Conservation (phyloP, 2,113 vertebrate genomes). For the Struthidea cinerea region DNA sequence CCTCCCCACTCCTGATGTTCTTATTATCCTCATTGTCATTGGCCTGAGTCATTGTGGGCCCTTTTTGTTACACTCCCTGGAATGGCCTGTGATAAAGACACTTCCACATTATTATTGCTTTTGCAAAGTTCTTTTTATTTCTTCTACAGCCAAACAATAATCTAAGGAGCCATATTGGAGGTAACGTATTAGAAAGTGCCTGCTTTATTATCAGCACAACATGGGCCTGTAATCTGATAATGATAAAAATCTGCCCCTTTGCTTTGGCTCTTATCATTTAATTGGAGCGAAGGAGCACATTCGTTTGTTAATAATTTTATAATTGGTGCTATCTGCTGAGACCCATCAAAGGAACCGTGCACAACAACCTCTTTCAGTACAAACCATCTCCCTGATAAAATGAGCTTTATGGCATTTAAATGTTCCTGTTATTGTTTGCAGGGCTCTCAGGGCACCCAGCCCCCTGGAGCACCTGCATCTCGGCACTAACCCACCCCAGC, state of each 20-base stretch:
- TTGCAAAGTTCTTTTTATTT: conserved; percentile 4
- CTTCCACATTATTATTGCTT: not conserved
- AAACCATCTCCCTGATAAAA: not conserved
- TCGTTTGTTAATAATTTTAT: conserved; percentile 54
- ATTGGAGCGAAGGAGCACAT: conserved; percentile 35
- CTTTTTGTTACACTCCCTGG: not conserved
- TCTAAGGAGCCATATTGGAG: not conserved
- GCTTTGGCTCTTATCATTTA: conserved; percentile 57
- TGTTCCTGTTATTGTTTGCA: not conserved
- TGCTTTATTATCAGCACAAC: conserved; percentile 32
- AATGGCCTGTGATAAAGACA: not conserved
- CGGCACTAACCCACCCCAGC: fast-evolving
- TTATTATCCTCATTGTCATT: not conserved
- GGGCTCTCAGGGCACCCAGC: not conserved
- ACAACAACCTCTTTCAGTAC: not conserved
- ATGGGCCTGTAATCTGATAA: conserved; percentile 33
- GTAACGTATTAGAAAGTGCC: not conserved
- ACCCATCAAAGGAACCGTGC: not conserved
- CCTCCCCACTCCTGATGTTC: not conserved
- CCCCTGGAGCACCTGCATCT: not conserved
- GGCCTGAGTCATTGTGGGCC: not conserved
- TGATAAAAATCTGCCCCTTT: conserved; percentile 49
- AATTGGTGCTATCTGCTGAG: conserved; percentile 33
- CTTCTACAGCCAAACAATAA: not conserved
- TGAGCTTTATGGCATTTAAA: not conserved